Conservation (phyloP, 2,888 invertebrate species). For the Heliconius charithonia region DNA sequence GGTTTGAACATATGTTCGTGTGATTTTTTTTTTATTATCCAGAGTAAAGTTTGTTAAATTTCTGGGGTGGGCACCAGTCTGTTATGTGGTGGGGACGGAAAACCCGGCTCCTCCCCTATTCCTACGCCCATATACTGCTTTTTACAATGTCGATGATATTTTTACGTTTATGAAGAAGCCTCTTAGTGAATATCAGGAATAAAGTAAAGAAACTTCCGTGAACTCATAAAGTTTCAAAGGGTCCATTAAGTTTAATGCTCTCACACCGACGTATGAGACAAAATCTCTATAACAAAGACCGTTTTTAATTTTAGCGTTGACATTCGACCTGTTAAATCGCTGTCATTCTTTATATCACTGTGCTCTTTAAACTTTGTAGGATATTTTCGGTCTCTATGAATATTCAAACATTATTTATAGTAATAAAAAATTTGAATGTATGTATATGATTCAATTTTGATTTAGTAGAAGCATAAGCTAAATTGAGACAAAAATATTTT, state of each 20-base stretch:
- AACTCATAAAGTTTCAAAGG: constrained; percentile 70
- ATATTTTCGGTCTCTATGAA: not conserved
- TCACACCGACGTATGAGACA: constrained; percentile 71
- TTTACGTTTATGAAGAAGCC: constrained; percentile 10
- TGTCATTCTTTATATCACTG: constrained; percentile 8
- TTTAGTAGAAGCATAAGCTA: not conserved
- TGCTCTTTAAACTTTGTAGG: not conserved
- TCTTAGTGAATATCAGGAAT: constrained; percentile 10
- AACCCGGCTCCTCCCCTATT: too few species aligned
- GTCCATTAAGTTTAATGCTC: constrained; percentile 77
- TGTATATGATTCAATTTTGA: not conserved
- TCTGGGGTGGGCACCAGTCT: too few species aligned
- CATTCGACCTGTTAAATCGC: constrained; percentile 53
- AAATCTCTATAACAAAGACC: constrained; percentile 74
- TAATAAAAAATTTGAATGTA: not conserved
- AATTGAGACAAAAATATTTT: not conserved
- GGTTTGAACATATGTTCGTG: too few species aligned
- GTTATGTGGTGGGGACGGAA: too few species aligned
- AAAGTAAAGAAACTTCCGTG: constrained; percentile 56
- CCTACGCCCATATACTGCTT: too few species aligned
- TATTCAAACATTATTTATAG: constrained; percentile 1
- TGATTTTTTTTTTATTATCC: too few species aligned
- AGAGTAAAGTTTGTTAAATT: too few species aligned
- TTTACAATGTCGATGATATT: not conserved
- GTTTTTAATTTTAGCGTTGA: constrained; percentile 66